Evolutionary conservation across 2,888 invertebrate species (phyloP), one percentile per base, ranked within the genome.

Genomic region (Eledona agricola): DNA sequence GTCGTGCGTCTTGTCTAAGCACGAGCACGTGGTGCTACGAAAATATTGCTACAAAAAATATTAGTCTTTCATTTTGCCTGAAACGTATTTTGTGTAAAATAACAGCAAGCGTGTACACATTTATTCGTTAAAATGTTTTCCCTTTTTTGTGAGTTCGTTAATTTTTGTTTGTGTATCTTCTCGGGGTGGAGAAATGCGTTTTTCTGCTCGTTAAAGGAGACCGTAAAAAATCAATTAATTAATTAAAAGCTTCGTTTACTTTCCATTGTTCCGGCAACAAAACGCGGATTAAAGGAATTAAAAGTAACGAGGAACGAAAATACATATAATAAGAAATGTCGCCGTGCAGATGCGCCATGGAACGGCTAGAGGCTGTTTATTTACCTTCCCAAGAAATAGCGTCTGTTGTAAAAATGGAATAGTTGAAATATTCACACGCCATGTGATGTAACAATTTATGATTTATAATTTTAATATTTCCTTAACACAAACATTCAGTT

Each of bases 51-150:
- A 64, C 62, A 72, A 76, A 76, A 75, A 76, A 76, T 76, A 75
- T 76, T 76, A 74, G 74, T 74, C 72, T 76, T 75, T 75, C 74
- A 75, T 76, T 76, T 72, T 60, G 65, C 65, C 61, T 72, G 72
- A 74, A 73, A 73, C 69, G 68, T 72, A 72, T 73, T 74, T 74
- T 72, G 70, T 74, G 73, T 75, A 73, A 73, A 75, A 75, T 66
- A 75, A 75, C 73, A 75, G 29, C 45, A 58, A 47, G 50, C 20
- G 47, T 55, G 53, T 49, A 53, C 58, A 46, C 59, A 60, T 60
- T 56, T 58, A 60, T 62, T 62, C 62, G 61, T 59, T 63, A 59
- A 62, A 64, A 65, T 66, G 64, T 67, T 67, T 67, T 66, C 59
- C 29, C 61, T 63, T 55, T 55, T 54, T 51, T 25, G 51, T 54